phyloP scores from a whole-genome alignment of 2,113 vertebrate genomes.

The Cyanoramphus novaezelandiae region DNA sequence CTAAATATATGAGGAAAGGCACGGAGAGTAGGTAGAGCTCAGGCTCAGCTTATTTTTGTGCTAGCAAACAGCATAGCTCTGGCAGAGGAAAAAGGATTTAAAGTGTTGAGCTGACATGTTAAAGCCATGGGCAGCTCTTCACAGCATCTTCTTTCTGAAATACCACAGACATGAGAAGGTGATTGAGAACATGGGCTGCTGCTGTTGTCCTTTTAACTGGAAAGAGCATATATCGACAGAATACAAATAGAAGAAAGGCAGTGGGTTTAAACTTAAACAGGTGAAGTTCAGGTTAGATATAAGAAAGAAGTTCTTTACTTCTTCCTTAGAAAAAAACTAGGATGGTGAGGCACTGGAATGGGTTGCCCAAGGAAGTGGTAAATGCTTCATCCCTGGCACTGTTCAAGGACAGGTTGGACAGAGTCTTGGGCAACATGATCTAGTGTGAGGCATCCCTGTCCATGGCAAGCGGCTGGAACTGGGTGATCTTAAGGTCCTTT shows the following conservation, averaged over 20 bases:
- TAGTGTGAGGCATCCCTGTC: not conserved
- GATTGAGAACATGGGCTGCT: not conserved
- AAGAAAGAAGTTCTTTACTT: not conserved
- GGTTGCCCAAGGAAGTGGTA: not conserved
- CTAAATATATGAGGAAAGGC: constrained; percentile 22
- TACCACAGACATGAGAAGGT: not conserved
- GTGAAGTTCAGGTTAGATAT: not conserved
- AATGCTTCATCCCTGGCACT: not conserved
- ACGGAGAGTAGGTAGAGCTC: constrained; percentile 34
- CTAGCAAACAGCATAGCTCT: not conserved
- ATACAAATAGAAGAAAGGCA: not conserved
- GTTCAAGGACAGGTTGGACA: not conserved
- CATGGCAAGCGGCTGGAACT: not conserved
- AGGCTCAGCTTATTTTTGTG: constrained; percentile 33
- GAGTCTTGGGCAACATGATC: not conserved
- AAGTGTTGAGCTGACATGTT: not conserved
- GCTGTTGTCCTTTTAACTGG: not conserved
- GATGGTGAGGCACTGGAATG: not conserved
- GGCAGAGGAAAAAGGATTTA: not conserved
- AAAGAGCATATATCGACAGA: not conserved
- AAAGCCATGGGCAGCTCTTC: not conserved
- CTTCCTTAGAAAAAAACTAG: too few species aligned
- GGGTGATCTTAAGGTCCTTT: not conserved
- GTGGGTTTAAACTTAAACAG: not conserved
- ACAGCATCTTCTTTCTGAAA: not conserved